phyloP scores from a whole-genome alignment of 2,797 vertebrate genomes.

The Anguilla pacifica region DNA sequence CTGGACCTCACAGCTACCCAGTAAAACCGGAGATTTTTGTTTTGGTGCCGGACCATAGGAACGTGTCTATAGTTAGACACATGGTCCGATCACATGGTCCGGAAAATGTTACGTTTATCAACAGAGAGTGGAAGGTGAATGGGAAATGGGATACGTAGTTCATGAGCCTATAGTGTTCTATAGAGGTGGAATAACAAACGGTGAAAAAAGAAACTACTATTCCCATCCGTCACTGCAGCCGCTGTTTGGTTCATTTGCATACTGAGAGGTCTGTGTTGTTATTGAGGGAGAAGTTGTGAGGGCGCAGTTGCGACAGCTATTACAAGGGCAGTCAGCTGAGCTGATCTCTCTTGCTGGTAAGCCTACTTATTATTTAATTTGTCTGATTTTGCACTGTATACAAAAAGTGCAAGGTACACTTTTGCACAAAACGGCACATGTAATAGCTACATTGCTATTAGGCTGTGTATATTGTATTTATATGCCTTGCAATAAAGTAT shows the following conservation, averaged over 20 bases:
- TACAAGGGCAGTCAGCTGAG: not conserved
- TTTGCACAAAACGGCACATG: not conserved
- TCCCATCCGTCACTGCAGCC: conserved; percentile 15
- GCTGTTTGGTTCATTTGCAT: conserved; percentile 24
- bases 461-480: not conserved
- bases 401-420: not conserved
- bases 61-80: conserved; percentile 20
- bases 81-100: conserved; percentile 11
- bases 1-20: not conserved
- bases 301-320: conserved; percentile 26
- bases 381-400: conserved; percentile 1
- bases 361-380: not conserved
- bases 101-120: not conserved
- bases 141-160: conserved; percentile 34
- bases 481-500: not conserved
- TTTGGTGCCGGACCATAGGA: conserved; percentile 31
- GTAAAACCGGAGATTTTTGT: conserved; percentile 8
- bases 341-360: not conserved
- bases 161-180: not conserved
- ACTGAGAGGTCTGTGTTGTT: conserved; percentile 33
- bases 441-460: not conserved
- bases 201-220: conserved; percentile 24
- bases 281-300: conserved; percentile 36
- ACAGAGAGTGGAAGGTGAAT: not conserved
- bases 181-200: not conserved